Conservation (phyloP, 2,888 invertebrate genomes). For the Mythimna ferrago region DNA sequence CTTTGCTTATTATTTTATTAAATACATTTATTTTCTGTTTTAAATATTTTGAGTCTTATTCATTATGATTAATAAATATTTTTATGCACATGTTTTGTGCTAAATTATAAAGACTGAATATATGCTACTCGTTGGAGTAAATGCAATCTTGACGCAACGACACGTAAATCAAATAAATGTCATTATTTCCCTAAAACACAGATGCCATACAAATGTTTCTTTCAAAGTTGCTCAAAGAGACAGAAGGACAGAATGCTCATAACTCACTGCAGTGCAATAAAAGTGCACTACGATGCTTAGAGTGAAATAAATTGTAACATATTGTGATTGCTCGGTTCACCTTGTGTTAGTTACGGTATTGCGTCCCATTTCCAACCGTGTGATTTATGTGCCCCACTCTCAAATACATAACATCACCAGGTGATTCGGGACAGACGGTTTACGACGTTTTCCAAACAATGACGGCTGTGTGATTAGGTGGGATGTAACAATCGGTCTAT, state of each 20-base stretch:
- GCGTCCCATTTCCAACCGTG: slow-evolving; percentile 76
- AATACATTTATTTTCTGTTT: background rate
- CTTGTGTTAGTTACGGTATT: slow-evolving; percentile 76
- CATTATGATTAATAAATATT: background rate
- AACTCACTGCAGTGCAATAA: slow-evolving; percentile 60
- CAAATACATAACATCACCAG: slow-evolving; percentile 73
- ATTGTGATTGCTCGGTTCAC: slow-evolving; percentile 69
- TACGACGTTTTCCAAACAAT: slow-evolving; percentile 60
- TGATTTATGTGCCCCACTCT: slow-evolving; percentile 78
- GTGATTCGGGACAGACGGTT: slow-evolving; percentile 69
- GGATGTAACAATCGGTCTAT: slow-evolving; percentile 33
- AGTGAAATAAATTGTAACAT: slow-evolving; percentile 64
- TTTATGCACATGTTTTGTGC: background rate
- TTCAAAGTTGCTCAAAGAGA: slow-evolving; percentile 59
- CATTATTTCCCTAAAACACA: slow-evolving; percentile 51
- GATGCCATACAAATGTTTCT: slow-evolving; percentile 33
- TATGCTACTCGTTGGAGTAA: background rate
- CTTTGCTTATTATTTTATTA: slow-evolving; percentile 2
- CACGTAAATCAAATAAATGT: slow-evolving; percentile 34
- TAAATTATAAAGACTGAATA: background rate
- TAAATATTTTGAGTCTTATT: background rate
- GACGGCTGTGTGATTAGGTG: slow-evolving; percentile 40
- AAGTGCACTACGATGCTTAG: slow-evolving; percentile 63
- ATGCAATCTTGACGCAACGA: background rate
- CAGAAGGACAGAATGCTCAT: slow-evolving; percentile 53